Evolutionary conservation across 2,797 vertebrate species (phyloP).

Genomic region (Gobio occitaniae): DNA sequence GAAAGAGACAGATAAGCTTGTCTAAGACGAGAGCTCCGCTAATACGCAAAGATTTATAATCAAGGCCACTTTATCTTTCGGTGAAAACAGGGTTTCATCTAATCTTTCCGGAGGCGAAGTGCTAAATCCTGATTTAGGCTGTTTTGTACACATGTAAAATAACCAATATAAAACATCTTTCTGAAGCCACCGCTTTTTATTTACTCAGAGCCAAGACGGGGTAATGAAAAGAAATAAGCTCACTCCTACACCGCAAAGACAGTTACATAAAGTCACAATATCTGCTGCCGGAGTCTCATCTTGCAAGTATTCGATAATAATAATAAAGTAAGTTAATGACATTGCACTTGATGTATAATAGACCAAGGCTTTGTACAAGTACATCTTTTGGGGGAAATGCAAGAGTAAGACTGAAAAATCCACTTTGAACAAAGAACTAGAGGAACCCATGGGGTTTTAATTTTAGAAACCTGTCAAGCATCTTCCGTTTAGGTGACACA

Average conservation of each 20-base stretch:
- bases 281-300: not conserved
- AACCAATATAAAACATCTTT: not conserved
- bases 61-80: constrained; percentile 36
- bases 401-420: not conserved
- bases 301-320: not conserved
- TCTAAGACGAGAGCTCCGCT: not conserved
- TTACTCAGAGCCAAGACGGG: not conserved
- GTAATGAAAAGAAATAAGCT: constrained; percentile 12
- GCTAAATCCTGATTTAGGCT: constrained; percentile 41
- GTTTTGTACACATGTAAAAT: constrained; percentile 41
- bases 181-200: constrained; percentile 8
- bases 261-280: constrained; percentile 11
- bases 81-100: constrained; percentile 37
- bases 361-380: not conserved
- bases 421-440: not conserved
- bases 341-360: not conserved
- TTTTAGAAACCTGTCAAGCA: constrained; percentile 6
- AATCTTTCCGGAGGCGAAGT: constrained; percentile 15
- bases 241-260: constrained; percentile 12
- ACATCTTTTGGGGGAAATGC: not conserved
- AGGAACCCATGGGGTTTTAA: not conserved
- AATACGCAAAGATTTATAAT: constrained; percentile 33
- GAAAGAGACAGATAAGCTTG: constrained; percentile 50
- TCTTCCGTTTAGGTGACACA: not conserved
- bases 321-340: constrained; percentile 13